Evolutionary conservation across 1,140 invertebrate genomes (phyloP), one percentile per base, ranked within the genome.

Genomic region (Neuroterus valhalla): DNA sequence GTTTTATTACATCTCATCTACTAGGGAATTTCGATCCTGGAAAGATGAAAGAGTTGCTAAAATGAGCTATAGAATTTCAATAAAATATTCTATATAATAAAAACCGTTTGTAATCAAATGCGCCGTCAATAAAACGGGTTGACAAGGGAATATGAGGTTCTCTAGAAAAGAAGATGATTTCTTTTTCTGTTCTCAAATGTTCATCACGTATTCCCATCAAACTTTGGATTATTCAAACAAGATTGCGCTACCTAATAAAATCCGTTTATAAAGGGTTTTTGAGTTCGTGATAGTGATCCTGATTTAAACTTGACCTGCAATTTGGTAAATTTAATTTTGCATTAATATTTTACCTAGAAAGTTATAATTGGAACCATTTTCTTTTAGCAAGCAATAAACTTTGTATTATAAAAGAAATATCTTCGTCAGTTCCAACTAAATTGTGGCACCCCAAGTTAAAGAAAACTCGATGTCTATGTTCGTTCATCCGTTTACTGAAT

Each of bases 1-100:
- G n/a, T 62, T 62, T 62, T 62, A 62, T 26, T 38, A 62, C 23
- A 62, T 62, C 55, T 15, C 55, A 62, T 62, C 55, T 62, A 62
- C 23, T 62, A 15, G 55, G 21, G 55, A n/a, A 6, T 62, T 38
- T 15, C n/a, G 31, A n/a, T 12, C 26, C 23, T 38, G 8, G n/a
- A 31, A 62, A 62, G 11, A 62, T 26, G 31, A 15, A 55, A 38
- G n/a, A 31, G 26, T 62, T 23, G 1, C n/a, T 19, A 52, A 52
- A 62, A 55, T 31, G n/a, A 15, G 26, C 23, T 14, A 62, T 31
- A 5, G 6, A 31, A 31, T 38, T 23, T 62, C 55, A 23, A n/a
- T 62, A 62, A 62, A 62, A 23, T 8, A 38, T 38, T 38, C 31
- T 38, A 38, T 38, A 5, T 8, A 38, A 38, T 38, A 38, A 38